phyloP scores from a whole-genome alignment of 1,140 invertebrate species.

The Caenorhabditis tropicalis region DNA sequence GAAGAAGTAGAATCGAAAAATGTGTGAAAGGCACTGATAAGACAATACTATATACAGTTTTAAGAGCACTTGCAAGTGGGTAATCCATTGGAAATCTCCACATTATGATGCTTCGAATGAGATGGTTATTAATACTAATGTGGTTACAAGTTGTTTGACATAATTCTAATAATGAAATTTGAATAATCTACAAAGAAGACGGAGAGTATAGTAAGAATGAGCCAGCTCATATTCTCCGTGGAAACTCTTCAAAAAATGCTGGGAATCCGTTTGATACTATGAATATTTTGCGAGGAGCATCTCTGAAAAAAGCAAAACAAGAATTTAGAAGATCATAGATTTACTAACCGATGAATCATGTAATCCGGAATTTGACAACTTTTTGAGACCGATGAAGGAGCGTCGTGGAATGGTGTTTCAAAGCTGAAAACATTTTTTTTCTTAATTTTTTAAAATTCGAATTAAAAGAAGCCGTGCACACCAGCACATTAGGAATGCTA shows the following conservation, averaged over 20 bases:
- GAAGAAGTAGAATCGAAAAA: conserved; percentile 1
- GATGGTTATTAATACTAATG: conserved; percentile 22
- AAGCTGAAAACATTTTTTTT: conserved; percentile 32
- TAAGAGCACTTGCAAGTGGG: neutral
- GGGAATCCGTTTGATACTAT: conserved; percentile 8
- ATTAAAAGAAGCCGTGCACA: neutral
- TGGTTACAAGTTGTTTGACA: neutral
- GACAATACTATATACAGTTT: neutral
- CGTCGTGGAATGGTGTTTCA: neutral
- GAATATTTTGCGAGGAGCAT: neutral
- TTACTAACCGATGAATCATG: conserved; percentile 7
- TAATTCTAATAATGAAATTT: too few species aligned
- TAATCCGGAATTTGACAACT: conserved; percentile 34
- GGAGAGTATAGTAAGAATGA: too few species aligned
- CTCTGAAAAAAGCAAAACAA: neutral
- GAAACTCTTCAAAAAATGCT: neutral
- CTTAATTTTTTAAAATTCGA: neutral
- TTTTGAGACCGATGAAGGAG: neutral
- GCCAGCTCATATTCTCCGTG: neutral
- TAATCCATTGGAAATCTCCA: neutral
- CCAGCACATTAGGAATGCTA: too few species aligned
- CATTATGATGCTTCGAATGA: conserved; percentile 22
- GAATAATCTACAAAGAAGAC: too few species aligned
- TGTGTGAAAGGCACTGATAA: conserved; percentile 5
- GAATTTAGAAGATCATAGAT: neutral